A percentile compares a stretch with the other conserved stretches of the same genome.
Conservation (phyloP, 2,888 invertebrate species). For the Pecten maximus region DNA sequence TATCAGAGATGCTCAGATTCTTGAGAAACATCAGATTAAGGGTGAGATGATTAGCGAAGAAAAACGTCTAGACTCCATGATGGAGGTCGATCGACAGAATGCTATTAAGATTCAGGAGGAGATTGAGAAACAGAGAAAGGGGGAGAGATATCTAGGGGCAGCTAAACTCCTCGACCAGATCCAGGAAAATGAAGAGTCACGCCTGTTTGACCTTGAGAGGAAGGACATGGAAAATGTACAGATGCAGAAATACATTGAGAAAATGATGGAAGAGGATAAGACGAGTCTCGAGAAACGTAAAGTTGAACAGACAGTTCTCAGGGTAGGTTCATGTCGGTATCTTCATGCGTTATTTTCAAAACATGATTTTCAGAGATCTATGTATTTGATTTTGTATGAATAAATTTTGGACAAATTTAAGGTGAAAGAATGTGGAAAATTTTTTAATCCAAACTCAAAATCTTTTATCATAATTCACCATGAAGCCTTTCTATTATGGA, state of each 20-base stretch:
- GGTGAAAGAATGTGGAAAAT: too few relatives aligned
- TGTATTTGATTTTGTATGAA: too few relatives aligned
- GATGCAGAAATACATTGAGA: slow-evolving; percentile 82
- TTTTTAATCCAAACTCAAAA: too few relatives aligned
- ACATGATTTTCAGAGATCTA: too few relatives aligned
- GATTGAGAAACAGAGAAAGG: slow-evolving; percentile 80
- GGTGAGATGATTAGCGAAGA: slow-evolving; percentile 81
- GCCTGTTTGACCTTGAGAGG: slow-evolving; percentile 79
- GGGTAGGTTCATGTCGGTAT: slow-evolving; percentile 61
- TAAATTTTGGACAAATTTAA: too few relatives aligned
- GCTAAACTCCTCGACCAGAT: slow-evolving; percentile 82
- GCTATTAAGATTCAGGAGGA: slow-evolving; percentile 81
- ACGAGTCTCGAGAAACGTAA: slow-evolving; percentile 75
- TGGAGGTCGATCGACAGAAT: slow-evolving; percentile 82
- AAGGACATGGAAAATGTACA: slow-evolving; percentile 82
- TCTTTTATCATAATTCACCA: too few relatives aligned
- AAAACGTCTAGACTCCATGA: slow-evolving; percentile 81
- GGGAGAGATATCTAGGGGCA: slow-evolving; percentile 80
- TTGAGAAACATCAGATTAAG: slow-evolving; percentile 81
- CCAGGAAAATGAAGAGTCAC: slow-evolving; percentile 80
- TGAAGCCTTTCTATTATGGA: too few relatives aligned
- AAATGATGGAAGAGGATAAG: slow-evolving; percentile 81
- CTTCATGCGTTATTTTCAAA: neutral
- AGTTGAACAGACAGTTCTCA: slow-evolving; percentile 72
- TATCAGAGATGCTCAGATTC: slow-evolving; percentile 82